Evolutionary conservation across 2,113 vertebrate species (phyloP), one percentile per base, ranked within the genome.

Genomic region (Toxotes jaculatrix): DNA sequence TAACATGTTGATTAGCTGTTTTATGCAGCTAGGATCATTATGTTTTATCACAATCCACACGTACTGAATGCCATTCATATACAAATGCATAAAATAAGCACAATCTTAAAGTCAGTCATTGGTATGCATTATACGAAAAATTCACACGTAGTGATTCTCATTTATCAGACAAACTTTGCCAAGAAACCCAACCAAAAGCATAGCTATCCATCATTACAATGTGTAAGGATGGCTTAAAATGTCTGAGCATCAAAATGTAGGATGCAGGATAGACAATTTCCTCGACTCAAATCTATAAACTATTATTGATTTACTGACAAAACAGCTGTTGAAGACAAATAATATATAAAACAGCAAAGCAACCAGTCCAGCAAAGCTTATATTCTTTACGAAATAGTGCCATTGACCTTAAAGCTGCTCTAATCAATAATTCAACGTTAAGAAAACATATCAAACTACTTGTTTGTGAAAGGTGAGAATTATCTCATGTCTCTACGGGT

Each of bases 1-100:
- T 53, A 74, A 74, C n/a, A 31, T 8, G 31, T 23, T 79, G 68
- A 85, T 85, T 83, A 59, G 43, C 36, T 66, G 31, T 75, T 85
- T 80, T 42, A 83, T 80, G 79, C 64, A 68, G 79, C 43, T 53
- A 36, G 14, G 74, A 43, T 78, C 70, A 47, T 51, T 79, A 53
- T 23, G 51, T 27, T 86, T 78, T 76, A 79, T 71, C 57, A 71
- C 16, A 16, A 49, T 60, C 27, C 60, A 21, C 12, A 53, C n/a
- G 19, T 8, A 45, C 14, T 75, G 32, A 70, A 72, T 65, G 49
- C 2, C 9, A 79, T 81, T 83, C 53, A 80, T 38, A 74, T 17
- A 80, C 55, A 84, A 65, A 74, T 78, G 19, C 45, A 31, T 69
- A 67, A 43, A 63, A 80, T 43, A n/a, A 65, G n/a, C n/a, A 31